These are phyloP conservation scores for Arenaria interpres DNA, from an alignment of 2,113 vertebrate genomes.

Conservation along the genomic window DNA sequence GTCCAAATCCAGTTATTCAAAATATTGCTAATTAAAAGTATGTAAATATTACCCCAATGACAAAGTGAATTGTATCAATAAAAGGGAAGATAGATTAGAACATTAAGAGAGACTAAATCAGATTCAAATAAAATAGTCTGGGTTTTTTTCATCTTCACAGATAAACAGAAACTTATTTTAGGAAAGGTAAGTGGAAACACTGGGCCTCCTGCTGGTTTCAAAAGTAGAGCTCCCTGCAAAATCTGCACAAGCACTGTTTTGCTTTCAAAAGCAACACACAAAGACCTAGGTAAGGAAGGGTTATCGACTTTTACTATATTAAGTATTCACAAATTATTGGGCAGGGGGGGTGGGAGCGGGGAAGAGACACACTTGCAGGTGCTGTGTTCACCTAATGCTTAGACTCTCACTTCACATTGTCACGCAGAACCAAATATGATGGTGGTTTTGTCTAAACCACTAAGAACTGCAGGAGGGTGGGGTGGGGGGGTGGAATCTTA, in stretches of 20 bases:
- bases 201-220: not conserved
- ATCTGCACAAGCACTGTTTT: not conserved
- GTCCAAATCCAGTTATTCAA: not conserved
- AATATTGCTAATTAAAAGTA: not conserved
- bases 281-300: not conserved
- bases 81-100: not conserved
- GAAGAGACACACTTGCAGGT: not conserved
- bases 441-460: not conserved
- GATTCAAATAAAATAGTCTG: not conserved
- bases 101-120: not conserved
- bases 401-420: not conserved
- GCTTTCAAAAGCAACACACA: not conserved
- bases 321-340: not conserved
- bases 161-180: not conserved
- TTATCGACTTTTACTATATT: not conserved
- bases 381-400: not conserved
- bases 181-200: not conserved
- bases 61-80: not conserved
- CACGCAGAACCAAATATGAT: rapidly evolving
- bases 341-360: too few species aligned
- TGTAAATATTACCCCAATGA: not conserved
- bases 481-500: too few species aligned
- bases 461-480: not conserved
- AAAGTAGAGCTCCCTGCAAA: not conserved
- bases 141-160: not conserved